phyloP scores from a whole-genome alignment of 2,888 invertebrate species.

The Agrilus cyanescens region DNA sequence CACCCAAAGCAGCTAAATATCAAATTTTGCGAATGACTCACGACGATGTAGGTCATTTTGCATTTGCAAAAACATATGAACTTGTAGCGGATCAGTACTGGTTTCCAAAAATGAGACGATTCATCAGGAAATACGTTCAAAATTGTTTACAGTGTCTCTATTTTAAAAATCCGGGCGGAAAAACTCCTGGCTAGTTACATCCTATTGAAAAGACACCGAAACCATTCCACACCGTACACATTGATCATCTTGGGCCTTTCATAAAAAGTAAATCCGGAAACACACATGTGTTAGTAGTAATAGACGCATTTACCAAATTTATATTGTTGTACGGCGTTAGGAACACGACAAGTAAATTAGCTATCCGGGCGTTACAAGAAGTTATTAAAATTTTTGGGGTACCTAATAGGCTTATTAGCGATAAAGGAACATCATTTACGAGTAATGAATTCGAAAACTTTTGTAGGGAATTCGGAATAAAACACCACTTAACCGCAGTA shows the following conservation, averaged over 20 bases:
- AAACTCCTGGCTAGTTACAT: slow-evolving; percentile 13
- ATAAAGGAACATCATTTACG: slow-evolving; percentile 5
- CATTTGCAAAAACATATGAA: slow-evolving; percentile 13
- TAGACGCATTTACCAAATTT: slow-evolving; percentile 7
- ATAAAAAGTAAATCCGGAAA: slow-evolving; percentile 2
- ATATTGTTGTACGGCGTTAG: not conserved
- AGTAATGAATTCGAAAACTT: slow-evolving; percentile 7
- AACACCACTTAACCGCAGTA: slow-evolving; percentile 2
- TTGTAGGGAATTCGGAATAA: slow-evolving; percentile 4
- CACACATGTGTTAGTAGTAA: slow-evolving; percentile 3
- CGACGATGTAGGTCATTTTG: slow-evolving; percentile 23
- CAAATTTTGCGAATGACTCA: slow-evolving; percentile 21
- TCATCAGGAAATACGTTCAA: slow-evolving; percentile 20
- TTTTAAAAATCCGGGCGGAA: slow-evolving; percentile 16
- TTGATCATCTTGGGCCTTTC: slow-evolving; percentile 9
- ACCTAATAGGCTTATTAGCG: slow-evolving; percentile 4
- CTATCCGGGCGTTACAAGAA: slow-evolving; percentile 2
- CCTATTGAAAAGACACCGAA: slow-evolving; percentile 6
- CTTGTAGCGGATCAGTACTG: slow-evolving; percentile 20
- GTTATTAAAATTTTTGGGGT: slow-evolving; percentile 8
- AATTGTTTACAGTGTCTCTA: slow-evolving; percentile 22
- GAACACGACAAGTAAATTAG: not conserved
- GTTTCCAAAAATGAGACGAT: slow-evolving; percentile 22
- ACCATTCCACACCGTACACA: slow-evolving; percentile 10
- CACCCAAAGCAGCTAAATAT: slow-evolving; percentile 17